These are phyloP conservation scores for Sphenopsis melanotis DNA, from an alignment of 2,797 vertebrate species.

Conservation along the genomic window DNA sequence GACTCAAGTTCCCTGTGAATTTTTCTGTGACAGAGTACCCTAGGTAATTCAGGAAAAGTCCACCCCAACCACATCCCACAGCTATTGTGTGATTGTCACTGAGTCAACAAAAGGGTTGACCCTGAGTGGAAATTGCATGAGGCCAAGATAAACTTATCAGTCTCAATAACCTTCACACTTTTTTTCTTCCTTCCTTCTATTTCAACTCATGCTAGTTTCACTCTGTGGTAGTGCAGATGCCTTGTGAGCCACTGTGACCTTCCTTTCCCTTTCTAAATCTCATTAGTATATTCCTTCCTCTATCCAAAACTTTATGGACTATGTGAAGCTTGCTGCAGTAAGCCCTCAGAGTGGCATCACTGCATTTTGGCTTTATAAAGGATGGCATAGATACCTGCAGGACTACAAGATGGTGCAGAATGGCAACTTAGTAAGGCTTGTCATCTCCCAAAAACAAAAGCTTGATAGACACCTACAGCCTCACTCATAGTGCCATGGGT, in stretches of 20 bases:
- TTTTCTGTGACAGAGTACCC: not conserved
- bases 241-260: conserved; percentile 5
- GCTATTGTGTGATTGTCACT: conserved; percentile 53
- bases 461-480: not conserved
- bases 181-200: conserved; percentile 45
- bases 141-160: conserved; percentile 51
- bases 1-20: conserved; percentile 47
- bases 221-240: not conserved
- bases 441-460: not conserved
- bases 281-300: not conserved
- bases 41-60: conserved; percentile 56
- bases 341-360: not conserved
- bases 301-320: not conserved
- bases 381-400: not conserved
- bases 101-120: conserved; percentile 66
- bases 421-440: not conserved
- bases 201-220: conserved; percentile 22
- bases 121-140: conserved; percentile 17
- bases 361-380: not conserved
- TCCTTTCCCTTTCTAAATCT: conserved; percentile 39
- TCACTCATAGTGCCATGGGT: not conserved
- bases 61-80: not conserved
- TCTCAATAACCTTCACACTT: conserved; percentile 60
- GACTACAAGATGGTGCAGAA: not conserved
- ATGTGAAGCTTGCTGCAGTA: not conserved